Base-by-base conservation (phyloP, 23 tunicate species). In the Oikopleura albicans region DNA sequence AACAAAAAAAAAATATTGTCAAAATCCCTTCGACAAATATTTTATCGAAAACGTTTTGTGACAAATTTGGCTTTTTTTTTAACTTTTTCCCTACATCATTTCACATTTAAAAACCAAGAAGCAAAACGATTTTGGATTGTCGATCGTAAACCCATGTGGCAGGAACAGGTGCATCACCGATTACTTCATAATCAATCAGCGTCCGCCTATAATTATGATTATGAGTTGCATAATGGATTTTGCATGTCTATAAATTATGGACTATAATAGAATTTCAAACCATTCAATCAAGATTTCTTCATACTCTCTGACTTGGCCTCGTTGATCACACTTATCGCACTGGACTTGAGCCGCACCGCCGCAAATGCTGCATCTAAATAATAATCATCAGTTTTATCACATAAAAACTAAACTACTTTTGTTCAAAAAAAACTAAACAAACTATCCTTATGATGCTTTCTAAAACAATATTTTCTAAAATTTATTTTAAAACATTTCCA, bases 301-400 rank as follows among this genome's bases (percentile, higher is more conserved):
- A 71, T 12, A 71, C 31, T 71, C 34, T 4, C 35, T 27, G 37
- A 71, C 79, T 71, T 71, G 28, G 33, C 79, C 79, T 71, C 37
- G 79, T 71, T 71, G 79, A 71, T 71, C 79, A 71, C 79, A 71
- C 37, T 71, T 71, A 29, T 71, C 79, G 37, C 79, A 71, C 4
- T 29, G 79, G 37, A 71, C 79, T 2, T 71, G 79, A 27, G 34
- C 79, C 34, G 27, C 79, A 2, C 79, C 79, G 37, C 79, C 79
- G 37, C 79, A 71, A 16, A 71, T 71, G 27, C 34, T 71, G 79
- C 79, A 71, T 31, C 79, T 71, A 22, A 49, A 49, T n/a, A n/a
- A n/a, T n/a, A n/a, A n/a, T n/a, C n/a, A n/a, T n/a, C n/a, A n/a
- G n/a, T n/a, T n/a, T n/a, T n/a, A n/a, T n/a, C n/a, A n/a, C n/a